Conservation (phyloP, 2,797 vertebrate species). For the Hydrophis major region DNA sequence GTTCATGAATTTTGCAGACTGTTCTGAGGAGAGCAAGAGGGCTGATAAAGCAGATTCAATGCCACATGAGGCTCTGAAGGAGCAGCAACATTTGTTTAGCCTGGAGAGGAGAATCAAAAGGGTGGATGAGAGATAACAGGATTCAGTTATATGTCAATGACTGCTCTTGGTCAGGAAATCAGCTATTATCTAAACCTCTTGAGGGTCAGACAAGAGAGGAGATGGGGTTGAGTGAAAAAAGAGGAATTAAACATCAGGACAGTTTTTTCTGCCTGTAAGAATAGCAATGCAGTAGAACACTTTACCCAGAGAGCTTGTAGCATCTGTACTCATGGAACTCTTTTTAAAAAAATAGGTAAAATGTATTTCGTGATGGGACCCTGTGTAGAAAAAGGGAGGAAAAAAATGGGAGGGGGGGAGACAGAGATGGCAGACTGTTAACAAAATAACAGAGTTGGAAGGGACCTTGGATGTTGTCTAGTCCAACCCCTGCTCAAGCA, state of each 20-base stretch:
- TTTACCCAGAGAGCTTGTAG: background rate
- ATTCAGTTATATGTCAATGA: conserved; percentile 27
- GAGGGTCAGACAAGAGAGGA: background rate
- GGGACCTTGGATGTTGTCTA: background rate
- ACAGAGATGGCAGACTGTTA: background rate
- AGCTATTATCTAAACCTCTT: conserved; percentile 12
- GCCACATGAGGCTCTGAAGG: background rate
- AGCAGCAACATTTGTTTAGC: background rate
- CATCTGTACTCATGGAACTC: background rate
- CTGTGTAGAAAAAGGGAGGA: conserved; percentile 7
- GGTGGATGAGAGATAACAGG: conserved; percentile 16
- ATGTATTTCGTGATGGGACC: conserved; percentile 4
- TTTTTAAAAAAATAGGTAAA: conserved; percentile 9
- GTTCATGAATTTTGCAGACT: background rate
- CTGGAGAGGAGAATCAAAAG: background rate
- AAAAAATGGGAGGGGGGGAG: background rate
- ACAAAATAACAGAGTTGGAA: background rate
- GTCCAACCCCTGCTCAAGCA: background rate
- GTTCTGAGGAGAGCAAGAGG: background rate
- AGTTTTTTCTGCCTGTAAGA: conserved; percentile 18
- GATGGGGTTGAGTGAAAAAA: background rate
- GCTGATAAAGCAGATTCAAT: background rate
- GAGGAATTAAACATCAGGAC: conserved; percentile 9
- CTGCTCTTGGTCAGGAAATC: background rate
- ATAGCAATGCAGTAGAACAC: background rate